Evolutionary conservation across 2,888 invertebrate genomes (phyloP), one percentile per base, ranked within the genome.

Genomic region (Tortrix viridana): DNA sequence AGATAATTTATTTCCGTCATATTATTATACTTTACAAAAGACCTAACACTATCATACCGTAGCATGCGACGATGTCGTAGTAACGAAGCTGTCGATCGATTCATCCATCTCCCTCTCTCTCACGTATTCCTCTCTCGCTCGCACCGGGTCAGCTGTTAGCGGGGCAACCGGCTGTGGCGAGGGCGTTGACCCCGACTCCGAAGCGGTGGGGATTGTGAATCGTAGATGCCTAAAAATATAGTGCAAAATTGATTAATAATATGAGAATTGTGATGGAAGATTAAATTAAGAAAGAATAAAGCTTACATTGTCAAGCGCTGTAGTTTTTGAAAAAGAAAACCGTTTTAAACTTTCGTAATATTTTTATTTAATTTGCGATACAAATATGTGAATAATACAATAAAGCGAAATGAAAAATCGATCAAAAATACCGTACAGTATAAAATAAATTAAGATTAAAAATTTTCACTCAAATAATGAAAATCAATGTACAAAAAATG

Each of bases 121-220:
- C 20, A 68, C 65, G 1, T 69, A 70, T 67, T 62, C 60, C 54
- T 78, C 77, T 62, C 67, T 75, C 71, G 78, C 74, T 60, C 49
- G 57, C 53, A 32, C 49, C 62, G 70, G 68, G 23, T 53, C 16
- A 7, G 23, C 22, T 38, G 19, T 12, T n/a, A 18, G 41, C 19
- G 3, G 20, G 14, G 5, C 41, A 0, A 68, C 58, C 18, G 71
- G 56, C 9, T 66, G 65, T 0, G 85, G 82, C 0, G 89, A 87
- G 0, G 85, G 85, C 0, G 84, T 82, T 0, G 86, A 81, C 0
- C 78, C 82, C 0, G 79, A 76, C 60, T 89, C 89, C 0, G 88
- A 86, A 0, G 81, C 83, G 0, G 87, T 86, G 0, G 91, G 90
- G 23, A 91, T 89, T 62, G 86, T 88, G 75, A 91, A 91, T n/a